Conservation (phyloP, 2,888 invertebrate genomes). For the Hemistola chrysoprasaria region DNA sequence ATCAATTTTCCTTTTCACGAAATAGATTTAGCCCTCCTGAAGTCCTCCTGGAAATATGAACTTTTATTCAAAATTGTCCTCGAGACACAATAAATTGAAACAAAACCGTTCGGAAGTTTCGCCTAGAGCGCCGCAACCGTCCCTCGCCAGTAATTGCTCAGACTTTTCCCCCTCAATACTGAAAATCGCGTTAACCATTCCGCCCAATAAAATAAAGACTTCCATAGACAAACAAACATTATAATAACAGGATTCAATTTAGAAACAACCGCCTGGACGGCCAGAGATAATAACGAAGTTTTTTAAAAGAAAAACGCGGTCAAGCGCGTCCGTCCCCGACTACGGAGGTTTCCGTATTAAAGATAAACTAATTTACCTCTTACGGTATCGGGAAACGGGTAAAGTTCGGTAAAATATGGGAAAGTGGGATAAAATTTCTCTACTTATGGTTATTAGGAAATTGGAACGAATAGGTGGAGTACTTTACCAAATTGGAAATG, state of each 20-base stretch:
- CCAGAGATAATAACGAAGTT: slow-evolving; percentile 40
- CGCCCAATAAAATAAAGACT: slow-evolving; percentile 43
- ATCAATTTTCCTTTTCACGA: too few species aligned
- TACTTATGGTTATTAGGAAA: slow-evolving; percentile 18
- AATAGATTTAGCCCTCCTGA: too few species aligned
- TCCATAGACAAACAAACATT: slow-evolving; percentile 47
- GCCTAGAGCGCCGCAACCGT: neutral
- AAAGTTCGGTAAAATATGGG: slow-evolving; percentile 21
- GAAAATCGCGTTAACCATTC: slow-evolving; percentile 27
- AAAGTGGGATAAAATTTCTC: slow-evolving; percentile 15
- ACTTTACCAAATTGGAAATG: slow-evolving; percentile 15
- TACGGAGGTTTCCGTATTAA: slow-evolving; percentile 14
- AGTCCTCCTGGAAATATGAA: too few species aligned
- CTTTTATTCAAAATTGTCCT: neutral
- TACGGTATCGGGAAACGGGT: slow-evolving; percentile 10
- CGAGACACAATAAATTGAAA: slow-evolving; percentile 1
- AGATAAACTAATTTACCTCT: slow-evolving; percentile 20
- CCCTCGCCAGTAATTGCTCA: slow-evolving; percentile 12
- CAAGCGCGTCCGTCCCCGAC: slow-evolving; percentile 6
- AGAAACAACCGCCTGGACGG: slow-evolving; percentile 32
- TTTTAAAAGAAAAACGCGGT: slow-evolving; percentile 25
- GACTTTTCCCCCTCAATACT: slow-evolving; percentile 16
- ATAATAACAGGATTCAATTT: slow-evolving; percentile 56
- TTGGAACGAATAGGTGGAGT: slow-evolving; percentile 13
- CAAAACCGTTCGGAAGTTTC: slow-evolving; percentile 1